These are phyloP conservation scores for Drosophila paranaensis DNA, from an alignment of 2,888 invertebrate genomes.

Conservation along the genomic window DNA sequence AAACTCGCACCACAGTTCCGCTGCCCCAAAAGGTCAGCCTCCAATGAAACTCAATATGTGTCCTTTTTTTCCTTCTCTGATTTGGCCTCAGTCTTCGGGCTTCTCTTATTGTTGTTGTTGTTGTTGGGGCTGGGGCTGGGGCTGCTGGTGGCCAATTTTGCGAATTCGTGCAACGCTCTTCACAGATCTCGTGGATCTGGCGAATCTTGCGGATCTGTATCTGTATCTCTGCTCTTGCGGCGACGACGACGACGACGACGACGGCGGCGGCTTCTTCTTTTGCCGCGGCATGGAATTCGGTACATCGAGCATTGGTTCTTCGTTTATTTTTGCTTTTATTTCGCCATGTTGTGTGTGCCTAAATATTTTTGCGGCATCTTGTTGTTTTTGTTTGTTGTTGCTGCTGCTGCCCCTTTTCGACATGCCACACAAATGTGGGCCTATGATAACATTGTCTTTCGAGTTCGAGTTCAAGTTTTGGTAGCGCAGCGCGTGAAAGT, in stretches of 20 bases:
- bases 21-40: slow-evolving; percentile 63
- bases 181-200: slow-evolving; percentile 38
- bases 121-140: slow-evolving; percentile 18
- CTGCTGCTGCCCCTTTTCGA: slow-evolving; percentile 24
- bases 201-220: slow-evolving; percentile 37
- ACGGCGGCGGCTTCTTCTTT: slow-evolving; percentile 73
- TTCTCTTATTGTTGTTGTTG: slow-evolving; percentile 33
- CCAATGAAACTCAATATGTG: slow-evolving; percentile 76
- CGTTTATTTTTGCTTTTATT: slow-evolving; percentile 25
- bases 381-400: slow-evolving; percentile 32
- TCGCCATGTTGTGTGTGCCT: slow-evolving; percentile 53
- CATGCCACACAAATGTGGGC: slow-evolving; percentile 74
- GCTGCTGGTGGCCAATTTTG: slow-evolving; percentile 76
- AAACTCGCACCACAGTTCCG: slow-evolving; percentile 42
- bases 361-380: slow-evolving; percentile 59
- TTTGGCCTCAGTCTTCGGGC: slow-evolving; percentile 41
- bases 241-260: slow-evolving; percentile 38
- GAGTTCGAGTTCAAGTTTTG: slow-evolving; percentile 32
- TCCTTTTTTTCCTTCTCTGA: slow-evolving; percentile 38
- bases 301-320: slow-evolving; percentile 35
- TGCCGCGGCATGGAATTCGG: slow-evolving; percentile 65
- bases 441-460: slow-evolving; percentile 76
- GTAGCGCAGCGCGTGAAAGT: slow-evolving; percentile 68
- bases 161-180: slow-evolving; percentile 77
- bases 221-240: slow-evolving; percentile 50